A percentile compares a stretch with the other conserved stretches of the same genome.
Conservation (phyloP, 1,140 invertebrate species). For the Steinernema feltiae region DNA sequence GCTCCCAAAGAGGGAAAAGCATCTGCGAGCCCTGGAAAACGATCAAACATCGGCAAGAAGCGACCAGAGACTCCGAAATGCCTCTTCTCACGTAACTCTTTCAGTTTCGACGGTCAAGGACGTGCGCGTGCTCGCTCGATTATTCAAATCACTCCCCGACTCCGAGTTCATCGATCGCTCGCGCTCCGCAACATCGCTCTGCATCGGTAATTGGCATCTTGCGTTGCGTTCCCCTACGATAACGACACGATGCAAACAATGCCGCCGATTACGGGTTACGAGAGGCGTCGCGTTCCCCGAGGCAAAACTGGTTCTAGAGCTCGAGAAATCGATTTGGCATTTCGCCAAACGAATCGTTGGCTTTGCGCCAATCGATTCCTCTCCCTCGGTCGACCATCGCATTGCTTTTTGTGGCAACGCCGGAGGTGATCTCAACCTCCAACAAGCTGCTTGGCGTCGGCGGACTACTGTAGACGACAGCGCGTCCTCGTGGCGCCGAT, state of each 20-base stretch:
- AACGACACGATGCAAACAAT: not conserved
- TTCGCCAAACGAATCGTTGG: not conserved
- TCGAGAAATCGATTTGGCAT: not conserved
- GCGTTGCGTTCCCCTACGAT: not conserved
- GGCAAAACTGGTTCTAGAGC: no score
- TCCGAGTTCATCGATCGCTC: not conserved
- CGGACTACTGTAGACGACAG: not conserved
- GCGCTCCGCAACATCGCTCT: not conserved
- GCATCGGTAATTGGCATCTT: not conserved
- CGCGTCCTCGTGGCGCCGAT: not conserved
- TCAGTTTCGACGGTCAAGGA: not conserved
- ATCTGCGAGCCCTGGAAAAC: no score
- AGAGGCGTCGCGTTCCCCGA: no score
- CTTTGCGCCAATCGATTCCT: not conserved
- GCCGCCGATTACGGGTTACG: not conserved
- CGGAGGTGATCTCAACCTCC: not conserved
- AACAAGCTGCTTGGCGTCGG: not conserved
- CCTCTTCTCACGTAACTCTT: no score
- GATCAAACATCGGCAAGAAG: no score
- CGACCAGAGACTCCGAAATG: no score
- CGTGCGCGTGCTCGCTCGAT: not conserved
- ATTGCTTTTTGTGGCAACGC: not conserved
- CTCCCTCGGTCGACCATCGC: not conserved
- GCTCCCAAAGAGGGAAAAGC: not conserved
- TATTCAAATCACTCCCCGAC: not conserved